phyloP scores from a whole-genome alignment of 2,113 vertebrate species.

The Archilochus colubris region DNA sequence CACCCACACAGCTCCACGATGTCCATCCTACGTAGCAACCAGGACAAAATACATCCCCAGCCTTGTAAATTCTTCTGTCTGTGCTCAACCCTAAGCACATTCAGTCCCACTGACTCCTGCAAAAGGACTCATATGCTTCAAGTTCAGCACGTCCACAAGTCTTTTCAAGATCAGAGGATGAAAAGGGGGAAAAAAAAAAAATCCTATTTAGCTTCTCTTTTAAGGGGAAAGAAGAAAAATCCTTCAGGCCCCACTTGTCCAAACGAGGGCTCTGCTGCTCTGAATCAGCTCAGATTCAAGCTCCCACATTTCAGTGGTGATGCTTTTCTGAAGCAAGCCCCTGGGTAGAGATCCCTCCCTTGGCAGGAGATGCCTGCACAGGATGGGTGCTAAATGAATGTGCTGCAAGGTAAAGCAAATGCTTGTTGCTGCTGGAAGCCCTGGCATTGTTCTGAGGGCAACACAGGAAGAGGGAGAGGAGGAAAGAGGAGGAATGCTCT shows the following conservation, averaged over 20 bases:
- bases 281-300: background rate
- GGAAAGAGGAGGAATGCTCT: conserved; percentile 34
- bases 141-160: background rate
- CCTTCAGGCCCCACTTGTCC: background rate
- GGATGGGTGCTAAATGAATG: background rate
- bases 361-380: background rate
- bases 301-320: background rate
- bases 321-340: background rate
- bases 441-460: conserved; percentile 28
- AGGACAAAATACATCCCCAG: background rate
- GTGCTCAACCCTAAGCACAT: background rate
- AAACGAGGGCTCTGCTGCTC: conserved; percentile 4
- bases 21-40: background rate
- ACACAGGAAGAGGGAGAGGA: background rate
- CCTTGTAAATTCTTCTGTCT: background rate
- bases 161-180: background rate
- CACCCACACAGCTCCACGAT: background rate
- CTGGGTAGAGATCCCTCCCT: background rate
- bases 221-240: background rate
- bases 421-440: background rate
- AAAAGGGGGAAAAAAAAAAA: background rate
- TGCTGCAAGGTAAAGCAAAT: background rate
- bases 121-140: background rate
- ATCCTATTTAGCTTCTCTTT: background rate
- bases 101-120: conserved; percentile 9